A percentile compares a stretch with the other conserved stretches of the same genome.
phyloP scores from a whole-genome alignment of 1,140 invertebrate species.

The Drosophila sechellia region DNA sequence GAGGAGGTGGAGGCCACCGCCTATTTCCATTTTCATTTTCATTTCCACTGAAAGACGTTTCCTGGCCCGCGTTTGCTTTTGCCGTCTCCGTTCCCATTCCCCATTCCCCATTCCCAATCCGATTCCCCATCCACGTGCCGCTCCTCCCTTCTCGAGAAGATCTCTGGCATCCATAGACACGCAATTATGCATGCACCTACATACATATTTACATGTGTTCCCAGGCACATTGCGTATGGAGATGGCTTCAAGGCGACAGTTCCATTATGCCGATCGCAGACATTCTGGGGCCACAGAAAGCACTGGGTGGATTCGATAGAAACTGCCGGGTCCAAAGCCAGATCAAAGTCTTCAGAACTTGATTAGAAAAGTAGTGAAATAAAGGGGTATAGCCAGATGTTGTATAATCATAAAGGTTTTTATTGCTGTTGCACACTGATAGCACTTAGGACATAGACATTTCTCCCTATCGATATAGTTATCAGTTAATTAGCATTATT shows the following conservation, averaged over 20 bases:
- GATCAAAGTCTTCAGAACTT: neutral
- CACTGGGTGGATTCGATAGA: no score
- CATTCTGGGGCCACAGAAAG: constrained; percentile 15
- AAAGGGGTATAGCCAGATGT: neutral
- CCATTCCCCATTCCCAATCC: neutral
- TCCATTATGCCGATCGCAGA: constrained; percentile 28
- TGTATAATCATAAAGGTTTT: constrained; percentile 32
- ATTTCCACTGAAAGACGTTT: constrained; percentile 80
- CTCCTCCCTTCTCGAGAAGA: constrained; percentile 6
- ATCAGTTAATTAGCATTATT: constrained; percentile 34
- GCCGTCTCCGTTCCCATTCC: neutral
- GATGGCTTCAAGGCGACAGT: constrained; percentile 16
- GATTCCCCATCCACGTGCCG: neutral
- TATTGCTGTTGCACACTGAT: constrained; percentile 40
- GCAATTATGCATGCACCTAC: neutral
- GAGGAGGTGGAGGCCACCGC: neutral
- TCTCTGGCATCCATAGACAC: constrained; percentile 1
- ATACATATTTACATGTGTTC: constrained; percentile 4
- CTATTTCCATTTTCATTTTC: constrained; percentile 67
- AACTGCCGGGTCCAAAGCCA: neutral
- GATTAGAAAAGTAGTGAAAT: neutral
- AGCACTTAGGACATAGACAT: constrained; percentile 39
- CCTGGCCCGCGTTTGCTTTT: constrained; percentile 39
- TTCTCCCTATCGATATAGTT: constrained; percentile 30
- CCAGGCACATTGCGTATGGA: neutral